Evolutionary conservation across 2,113 vertebrate species (phyloP).

Genomic region (Brachyhypopomus gauderio): DNA sequence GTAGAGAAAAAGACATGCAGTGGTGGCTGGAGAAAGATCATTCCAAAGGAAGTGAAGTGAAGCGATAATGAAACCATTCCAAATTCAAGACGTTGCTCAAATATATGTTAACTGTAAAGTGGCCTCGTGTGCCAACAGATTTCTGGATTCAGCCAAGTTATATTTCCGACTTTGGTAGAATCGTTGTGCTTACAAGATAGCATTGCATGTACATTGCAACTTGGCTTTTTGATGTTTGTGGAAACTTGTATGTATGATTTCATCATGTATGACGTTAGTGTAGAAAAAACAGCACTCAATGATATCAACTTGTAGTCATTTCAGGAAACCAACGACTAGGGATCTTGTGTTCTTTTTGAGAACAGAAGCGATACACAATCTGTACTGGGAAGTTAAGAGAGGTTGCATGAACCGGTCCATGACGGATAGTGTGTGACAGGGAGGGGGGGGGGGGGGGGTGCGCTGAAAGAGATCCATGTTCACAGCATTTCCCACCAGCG

Average conservation of each 20-base stretch:
- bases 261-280: background rate
- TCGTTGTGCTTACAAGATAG: no score
- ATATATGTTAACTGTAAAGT: background rate
- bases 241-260: background rate
- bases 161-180: no score
- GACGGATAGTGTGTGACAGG: background rate
- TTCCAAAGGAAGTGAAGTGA: no score
- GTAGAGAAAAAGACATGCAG: background rate
- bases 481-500: conserved; percentile 36
- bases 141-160: background rate
- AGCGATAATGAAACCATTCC: background rate
- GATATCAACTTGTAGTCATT: background rate
- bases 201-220: background rate
- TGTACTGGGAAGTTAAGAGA: background rate
- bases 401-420: background rate
- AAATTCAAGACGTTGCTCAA: background rate
- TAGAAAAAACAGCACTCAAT: background rate
- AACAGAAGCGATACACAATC: no score
- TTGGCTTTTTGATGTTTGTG: background rate
- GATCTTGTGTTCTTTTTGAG: no score
- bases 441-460: background rate
- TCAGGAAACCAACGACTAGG: no score
- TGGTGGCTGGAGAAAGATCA: no score
- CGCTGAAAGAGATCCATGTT: conserved; percentile 44
- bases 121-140: background rate